Conservation (phyloP, 2,888 invertebrate species). For the Aleiodes leptofemur region DNA sequence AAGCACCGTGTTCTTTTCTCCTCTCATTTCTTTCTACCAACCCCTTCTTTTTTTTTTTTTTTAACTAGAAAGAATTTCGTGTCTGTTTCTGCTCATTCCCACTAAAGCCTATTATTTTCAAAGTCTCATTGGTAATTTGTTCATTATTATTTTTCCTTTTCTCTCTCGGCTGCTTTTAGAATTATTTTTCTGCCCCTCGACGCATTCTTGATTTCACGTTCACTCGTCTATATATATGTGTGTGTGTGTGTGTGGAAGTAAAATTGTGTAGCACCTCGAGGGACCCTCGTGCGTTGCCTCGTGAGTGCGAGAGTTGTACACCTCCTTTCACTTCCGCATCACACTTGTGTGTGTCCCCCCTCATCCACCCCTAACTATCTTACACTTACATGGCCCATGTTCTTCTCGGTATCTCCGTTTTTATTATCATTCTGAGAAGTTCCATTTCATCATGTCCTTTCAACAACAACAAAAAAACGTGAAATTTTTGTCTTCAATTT, state of each 20-base stretch:
- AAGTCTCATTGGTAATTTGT: neutral
- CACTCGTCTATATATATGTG: too few species aligned
- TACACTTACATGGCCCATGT: too few species aligned
- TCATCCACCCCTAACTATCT: too few species aligned
- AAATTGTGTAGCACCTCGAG: slow-evolving; percentile 25
- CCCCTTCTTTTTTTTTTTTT: slow-evolving; percentile 1
- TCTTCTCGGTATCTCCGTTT: too few species aligned
- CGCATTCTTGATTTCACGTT: neutral
- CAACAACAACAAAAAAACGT: too few species aligned
- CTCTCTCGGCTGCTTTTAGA: neutral
- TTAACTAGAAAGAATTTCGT: slow-evolving; percentile 13
- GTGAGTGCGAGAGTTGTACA: slow-evolving; percentile 2
- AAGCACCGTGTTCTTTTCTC: slow-evolving; percentile 48
- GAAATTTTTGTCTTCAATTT: too few species aligned
- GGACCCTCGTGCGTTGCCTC: slow-evolving; percentile 18
- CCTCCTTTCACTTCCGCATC: neutral
- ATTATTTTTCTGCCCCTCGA: neutral
- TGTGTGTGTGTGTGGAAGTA: neutral
- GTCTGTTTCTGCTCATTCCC: slow-evolving; percentile 18
- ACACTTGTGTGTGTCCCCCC: too few species aligned
- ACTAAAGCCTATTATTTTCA: slow-evolving; percentile 2
- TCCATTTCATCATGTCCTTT: too few species aligned
- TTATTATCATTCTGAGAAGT: too few species aligned
- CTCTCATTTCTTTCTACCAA: slow-evolving; percentile 15
- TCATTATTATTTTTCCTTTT: neutral